phyloP scores from a whole-genome alignment of 2,797 vertebrate genomes.

The Monodelphis domestica region DNA sequence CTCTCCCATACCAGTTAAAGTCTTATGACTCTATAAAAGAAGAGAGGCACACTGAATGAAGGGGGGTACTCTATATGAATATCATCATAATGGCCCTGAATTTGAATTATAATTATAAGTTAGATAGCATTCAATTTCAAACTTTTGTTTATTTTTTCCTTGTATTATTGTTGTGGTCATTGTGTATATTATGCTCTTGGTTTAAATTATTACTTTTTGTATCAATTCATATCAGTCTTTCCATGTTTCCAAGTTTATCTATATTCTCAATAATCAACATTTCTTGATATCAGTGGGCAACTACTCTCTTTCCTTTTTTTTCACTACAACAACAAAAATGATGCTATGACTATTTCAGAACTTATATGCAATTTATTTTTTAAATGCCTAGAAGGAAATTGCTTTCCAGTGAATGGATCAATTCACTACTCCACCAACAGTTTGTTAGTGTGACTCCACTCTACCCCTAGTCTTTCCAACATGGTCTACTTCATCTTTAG shows the following conservation, averaged over 20 bases:
- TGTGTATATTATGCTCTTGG: background rate
- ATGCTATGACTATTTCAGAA: constrained; percentile 77
- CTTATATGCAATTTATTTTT: constrained; percentile 60
- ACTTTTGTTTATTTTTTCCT: background rate
- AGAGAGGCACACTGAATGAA: background rate
- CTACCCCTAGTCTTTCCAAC: background rate
- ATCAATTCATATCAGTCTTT: background rate
- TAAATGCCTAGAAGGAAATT: background rate
- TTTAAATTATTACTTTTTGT: background rate
- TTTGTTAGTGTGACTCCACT: background rate
- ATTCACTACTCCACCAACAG: background rate
- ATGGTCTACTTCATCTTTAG: background rate
- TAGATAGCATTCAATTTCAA: background rate
- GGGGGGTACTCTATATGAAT: background rate
- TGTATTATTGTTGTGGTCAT: background rate
- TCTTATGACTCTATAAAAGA: background rate
- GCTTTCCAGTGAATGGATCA: background rate
- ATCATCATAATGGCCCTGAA: background rate
- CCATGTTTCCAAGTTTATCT: background rate
- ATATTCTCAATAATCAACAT: background rate
- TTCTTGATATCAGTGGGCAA: background rate
- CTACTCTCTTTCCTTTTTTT: background rate
- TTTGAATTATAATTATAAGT: background rate
- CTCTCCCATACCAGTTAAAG: background rate
- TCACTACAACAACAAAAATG: background rate